These are phyloP conservation scores for Lasioglossum zephyrum DNA, from an alignment of 2,888 invertebrate species.

Conservation along the genomic window DNA sequence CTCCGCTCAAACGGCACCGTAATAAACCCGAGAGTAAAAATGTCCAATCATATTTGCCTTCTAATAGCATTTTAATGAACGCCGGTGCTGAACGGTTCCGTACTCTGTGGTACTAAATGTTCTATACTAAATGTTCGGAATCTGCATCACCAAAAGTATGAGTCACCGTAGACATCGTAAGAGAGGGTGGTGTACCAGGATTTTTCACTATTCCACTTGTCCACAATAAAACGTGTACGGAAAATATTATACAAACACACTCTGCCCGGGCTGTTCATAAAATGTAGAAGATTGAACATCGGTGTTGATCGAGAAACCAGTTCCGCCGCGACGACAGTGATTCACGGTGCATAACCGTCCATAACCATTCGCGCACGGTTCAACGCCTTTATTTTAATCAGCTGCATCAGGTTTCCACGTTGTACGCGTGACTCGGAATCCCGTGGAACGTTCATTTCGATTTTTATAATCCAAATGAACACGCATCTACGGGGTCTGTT, in stretches of 20 bases:
- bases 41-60: background rate
- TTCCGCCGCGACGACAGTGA: conserved; percentile 2
- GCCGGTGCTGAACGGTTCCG: background rate
- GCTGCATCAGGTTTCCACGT: background rate
- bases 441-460: background rate
- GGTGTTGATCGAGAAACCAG: conserved; percentile 3
- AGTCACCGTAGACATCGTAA: background rate
- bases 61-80: background rate
- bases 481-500: background rate
- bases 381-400: conserved; percentile 11
- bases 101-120: background rate
- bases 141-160: background rate
- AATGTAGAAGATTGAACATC: conserved; percentile 5
- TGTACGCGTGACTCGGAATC: background rate
- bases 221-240: background rate
- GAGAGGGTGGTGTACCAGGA: background rate
- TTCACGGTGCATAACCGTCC: conserved; percentile 8
- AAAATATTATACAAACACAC: background rate
- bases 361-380: background rate
- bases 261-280: background rate
- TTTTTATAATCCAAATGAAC: background rate
- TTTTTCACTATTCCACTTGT: background rate
- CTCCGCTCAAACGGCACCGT: background rate
- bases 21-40: background rate
- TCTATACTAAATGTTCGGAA: background rate